Evolutionary conservation across 2,797 vertebrate genomes (phyloP), one percentile per base, ranked within the genome.

Genomic region (Heliangelus exortis): DNA sequence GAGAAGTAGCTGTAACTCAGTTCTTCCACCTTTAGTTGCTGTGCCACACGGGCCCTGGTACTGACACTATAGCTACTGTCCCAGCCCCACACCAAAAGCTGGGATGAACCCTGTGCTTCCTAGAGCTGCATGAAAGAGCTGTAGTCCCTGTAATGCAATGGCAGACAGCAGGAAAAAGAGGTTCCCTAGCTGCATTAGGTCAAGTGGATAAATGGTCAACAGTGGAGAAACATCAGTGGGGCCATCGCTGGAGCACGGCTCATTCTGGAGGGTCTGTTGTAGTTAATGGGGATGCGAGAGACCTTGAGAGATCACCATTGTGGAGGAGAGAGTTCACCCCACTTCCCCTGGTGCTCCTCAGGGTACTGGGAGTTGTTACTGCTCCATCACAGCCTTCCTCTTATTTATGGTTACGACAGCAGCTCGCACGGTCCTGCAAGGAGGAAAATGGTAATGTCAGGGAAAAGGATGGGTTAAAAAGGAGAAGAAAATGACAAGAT

Each of bases 391-490:
- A 83, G 41, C 36, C 43, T 62, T 34, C 29, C 51, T 5, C 1
- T 15, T 78, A 45, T 22, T 75, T 20, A 10, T 2, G 4, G 73
- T 57, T 45, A 36, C 58, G 55, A 25, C 1, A 1, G 31, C 59
- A 62, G 61, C 72, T 74, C 10, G 1, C 45, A 10, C 1, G 3
- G 69, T n/a, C 62, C 74, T 23, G 10, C n/a, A 53, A 72, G 26
- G 73, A 84, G 50, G 74, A 36, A 18, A 53, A 48, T 0, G 0
- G 29, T 48, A 25, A 29, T 0, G 0, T 51, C 50, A 86, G 48
- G 39, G 74, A 28, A 95, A 88, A 45, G 63, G 8, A 67, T 69
- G 77, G 67, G 63, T 94, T 90, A 71, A 90, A 88, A 73, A 76
- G 63, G 63, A 94, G 71, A 63, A 88, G 71, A 59, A 87, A 96